Evolutionary conservation across 2,888 invertebrate genomes (phyloP).

Genomic region (Epicampocera succincta): DNA sequence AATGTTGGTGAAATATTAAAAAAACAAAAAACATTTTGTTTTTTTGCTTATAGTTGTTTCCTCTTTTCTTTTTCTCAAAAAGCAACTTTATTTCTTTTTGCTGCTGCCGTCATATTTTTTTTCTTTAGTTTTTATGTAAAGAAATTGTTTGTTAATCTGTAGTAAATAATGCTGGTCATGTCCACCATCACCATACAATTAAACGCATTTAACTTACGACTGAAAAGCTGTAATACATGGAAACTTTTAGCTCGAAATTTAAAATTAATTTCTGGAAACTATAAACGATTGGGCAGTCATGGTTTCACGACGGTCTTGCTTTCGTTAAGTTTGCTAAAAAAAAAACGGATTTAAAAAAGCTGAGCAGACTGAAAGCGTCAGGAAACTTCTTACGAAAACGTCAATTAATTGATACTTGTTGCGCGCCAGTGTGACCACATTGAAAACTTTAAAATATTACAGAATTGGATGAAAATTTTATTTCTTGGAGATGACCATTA

Average conservation of each 20-base stretch:
- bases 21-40: not conserved
- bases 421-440: no score
- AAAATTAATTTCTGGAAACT: constrained; percentile 5
- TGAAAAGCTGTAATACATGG: constrained; percentile 26
- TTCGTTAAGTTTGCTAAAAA: not conserved
- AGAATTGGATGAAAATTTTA: no score
- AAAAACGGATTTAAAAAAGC: no score
- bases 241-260: constrained; percentile 27
- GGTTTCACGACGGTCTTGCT: not conserved
- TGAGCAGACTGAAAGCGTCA: no score
- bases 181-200: constrained; percentile 62
- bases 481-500: no score
- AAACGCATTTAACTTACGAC: constrained; percentile 52
- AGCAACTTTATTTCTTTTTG: constrained; percentile 5
- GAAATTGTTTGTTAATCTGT: constrained; percentile 53
- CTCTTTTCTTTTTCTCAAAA: not conserved
- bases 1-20: constrained; percentile 41
- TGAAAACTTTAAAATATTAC: no score
- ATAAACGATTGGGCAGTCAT: not conserved
- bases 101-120: constrained; percentile 6
- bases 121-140: not conserved
- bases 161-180: constrained; percentile 65
- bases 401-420: no score
- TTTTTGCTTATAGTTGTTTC: not conserved
- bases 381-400: no score